phyloP scores from a whole-genome alignment of 2,113 vertebrate genomes.

The Mesoclemmys tuberculata region DNA sequence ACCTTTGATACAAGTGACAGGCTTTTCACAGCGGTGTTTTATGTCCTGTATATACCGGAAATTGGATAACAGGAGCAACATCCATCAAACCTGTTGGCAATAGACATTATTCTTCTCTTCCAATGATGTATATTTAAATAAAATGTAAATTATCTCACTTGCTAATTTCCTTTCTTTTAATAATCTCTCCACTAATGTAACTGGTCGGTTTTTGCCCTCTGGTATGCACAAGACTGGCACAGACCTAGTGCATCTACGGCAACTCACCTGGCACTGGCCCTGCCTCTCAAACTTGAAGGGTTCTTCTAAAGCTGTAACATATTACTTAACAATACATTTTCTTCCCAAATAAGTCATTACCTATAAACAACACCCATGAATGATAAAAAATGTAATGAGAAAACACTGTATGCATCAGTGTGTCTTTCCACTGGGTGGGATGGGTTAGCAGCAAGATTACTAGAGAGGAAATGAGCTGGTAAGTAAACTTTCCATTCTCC shows the following conservation, averaged over 20 bases:
- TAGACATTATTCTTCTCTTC: neutral
- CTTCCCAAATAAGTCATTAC: neutral
- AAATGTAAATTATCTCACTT: neutral
- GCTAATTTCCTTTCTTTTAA: neutral
- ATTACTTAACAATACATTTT: neutral
- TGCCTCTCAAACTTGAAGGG: neutral
- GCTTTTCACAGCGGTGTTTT: slow-evolving; percentile 41
- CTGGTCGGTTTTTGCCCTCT: neutral
- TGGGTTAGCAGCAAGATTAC: slow-evolving; percentile 7
- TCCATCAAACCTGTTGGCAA: slow-evolving; percentile 33
- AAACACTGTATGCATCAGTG: slow-evolving; percentile 38
- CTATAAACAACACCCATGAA: neutral
- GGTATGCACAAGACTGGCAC: neutral
- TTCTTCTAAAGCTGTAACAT: neutral
- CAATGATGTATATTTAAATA: neutral
- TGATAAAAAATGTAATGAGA: slow-evolving; percentile 25
- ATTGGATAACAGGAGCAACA: neutral
- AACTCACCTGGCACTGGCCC: neutral
- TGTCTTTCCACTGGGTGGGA: slow-evolving; percentile 38
- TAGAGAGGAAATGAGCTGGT: slow-evolving; percentile 26
- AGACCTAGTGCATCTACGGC: neutral
- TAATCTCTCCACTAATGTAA: neutral
- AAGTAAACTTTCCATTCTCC: slow-evolving; percentile 32
- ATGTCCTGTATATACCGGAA: slow-evolving; percentile 44
- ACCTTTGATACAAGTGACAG: slow-evolving; percentile 45